Conservation (phyloP, 2,797 vertebrate genomes). For the Triplophysa bombifrons region DNA sequence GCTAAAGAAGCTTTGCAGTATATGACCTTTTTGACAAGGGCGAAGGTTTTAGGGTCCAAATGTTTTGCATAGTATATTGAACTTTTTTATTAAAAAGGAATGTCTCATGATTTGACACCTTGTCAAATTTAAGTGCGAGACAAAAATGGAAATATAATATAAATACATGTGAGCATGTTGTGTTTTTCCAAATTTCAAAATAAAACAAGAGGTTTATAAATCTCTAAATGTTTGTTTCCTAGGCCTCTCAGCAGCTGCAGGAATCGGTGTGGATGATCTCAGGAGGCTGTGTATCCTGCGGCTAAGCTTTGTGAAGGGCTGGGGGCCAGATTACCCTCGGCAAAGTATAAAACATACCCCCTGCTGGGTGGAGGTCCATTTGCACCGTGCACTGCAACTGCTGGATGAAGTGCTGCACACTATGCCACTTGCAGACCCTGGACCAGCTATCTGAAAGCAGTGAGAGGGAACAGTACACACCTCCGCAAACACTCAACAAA, state of each 20-base stretch:
- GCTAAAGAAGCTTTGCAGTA: too few relatives aligned
- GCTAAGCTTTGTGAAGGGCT: constrained; percentile 83
- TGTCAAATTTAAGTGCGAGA: too few relatives aligned
- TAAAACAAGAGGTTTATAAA: not conserved
- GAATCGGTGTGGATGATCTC: constrained; percentile 80
- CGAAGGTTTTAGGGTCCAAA: too few relatives aligned
- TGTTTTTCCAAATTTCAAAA: not conserved
- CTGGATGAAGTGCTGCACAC: constrained; percentile 83
- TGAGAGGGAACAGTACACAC: not conserved
- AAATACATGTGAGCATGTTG: not conserved
- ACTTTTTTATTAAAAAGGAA: too few relatives aligned
- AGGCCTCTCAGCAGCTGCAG: constrained; percentile 79
- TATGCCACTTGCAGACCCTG: constrained; percentile 77
- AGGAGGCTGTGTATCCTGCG: constrained; percentile 80
- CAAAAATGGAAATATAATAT: not conserved
- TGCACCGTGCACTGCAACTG: constrained; percentile 82
- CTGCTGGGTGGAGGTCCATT: constrained; percentile 82
- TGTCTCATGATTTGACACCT: too few relatives aligned
- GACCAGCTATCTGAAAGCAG: constrained; percentile 69
- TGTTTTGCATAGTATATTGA: too few relatives aligned
- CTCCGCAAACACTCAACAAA: constrained; percentile 34
- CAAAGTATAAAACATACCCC: constrained; percentile 85
- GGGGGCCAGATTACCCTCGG: constrained; percentile 81
- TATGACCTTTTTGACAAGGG: not conserved
- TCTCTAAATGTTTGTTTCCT: constrained; percentile 21